Percentiles rank a stretch among this genome's conserved stretches.
Conservation (phyloP, 2,797 vertebrate genomes). For the Neosalanx taihuensis region DNA sequence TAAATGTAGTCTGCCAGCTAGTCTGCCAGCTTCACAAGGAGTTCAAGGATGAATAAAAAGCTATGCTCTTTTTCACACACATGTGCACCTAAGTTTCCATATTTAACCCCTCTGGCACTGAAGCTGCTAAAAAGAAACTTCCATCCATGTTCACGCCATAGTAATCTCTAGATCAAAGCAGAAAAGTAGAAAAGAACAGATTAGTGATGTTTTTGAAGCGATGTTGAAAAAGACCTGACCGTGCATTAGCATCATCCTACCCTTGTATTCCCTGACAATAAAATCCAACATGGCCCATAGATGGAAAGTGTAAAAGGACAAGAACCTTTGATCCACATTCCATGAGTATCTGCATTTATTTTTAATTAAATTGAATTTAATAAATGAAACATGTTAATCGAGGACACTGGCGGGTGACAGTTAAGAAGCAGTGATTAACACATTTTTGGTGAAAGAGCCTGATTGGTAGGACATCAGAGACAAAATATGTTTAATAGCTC, state of each 20-base stretch:
- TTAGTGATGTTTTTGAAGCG: background rate
- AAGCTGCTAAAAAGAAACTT: background rate
- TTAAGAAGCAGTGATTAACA: conserved; percentile 24
- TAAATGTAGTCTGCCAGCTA: no score
- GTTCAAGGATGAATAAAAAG: background rate
- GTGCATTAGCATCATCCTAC: background rate
- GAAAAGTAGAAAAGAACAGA: background rate
- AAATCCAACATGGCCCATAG: background rate
- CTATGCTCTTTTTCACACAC: background rate
- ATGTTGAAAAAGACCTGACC: background rate
- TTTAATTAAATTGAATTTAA: conserved; percentile 18
- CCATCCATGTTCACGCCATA: background rate
- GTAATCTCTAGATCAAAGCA: background rate
- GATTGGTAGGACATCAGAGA: conserved; percentile 35
- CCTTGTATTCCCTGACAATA: background rate
- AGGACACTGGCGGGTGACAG: background rate
- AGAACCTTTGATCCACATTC: conserved; percentile 3
- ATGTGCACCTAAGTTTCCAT: background rate
- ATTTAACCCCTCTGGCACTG: background rate
- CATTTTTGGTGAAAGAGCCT: conserved; percentile 34
- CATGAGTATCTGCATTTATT: conserved; percentile 9
- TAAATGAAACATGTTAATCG: no score
- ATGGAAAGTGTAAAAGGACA: background rate
- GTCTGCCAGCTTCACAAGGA: no score
- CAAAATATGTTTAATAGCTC: conserved; percentile 43